These are phyloP conservation scores for Drosophila varians DNA, from an alignment of 1,140 invertebrate species.

Conservation along the genomic window DNA sequence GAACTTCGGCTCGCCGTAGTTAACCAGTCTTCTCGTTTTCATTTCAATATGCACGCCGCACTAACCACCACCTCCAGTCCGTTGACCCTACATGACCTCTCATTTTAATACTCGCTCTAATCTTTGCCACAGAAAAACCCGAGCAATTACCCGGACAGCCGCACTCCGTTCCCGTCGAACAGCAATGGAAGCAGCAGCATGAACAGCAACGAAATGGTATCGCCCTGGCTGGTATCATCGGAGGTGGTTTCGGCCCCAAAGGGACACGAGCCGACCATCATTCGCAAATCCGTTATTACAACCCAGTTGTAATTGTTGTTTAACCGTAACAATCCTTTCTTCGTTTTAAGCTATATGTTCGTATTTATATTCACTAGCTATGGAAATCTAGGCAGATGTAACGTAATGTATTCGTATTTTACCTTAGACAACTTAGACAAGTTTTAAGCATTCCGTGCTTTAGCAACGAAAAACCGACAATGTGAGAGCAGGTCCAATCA, in stretches of 20 bases:
- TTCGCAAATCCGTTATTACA: constrained; percentile 92
- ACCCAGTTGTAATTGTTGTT: constrained; percentile 88
- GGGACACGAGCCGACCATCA: constrained; percentile 88
- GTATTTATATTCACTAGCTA: constrained; percentile 72
- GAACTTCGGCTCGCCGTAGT: constrained; percentile 16
- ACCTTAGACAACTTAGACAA: constrained; percentile 65
- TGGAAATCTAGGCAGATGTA: constrained; percentile 22
- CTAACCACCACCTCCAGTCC: constrained; percentile 22
- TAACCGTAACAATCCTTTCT: constrained; percentile 39
- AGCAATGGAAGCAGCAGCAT: constrained; percentile 18
- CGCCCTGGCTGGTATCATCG: constrained; percentile 92
- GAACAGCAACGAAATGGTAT: constrained; percentile 84
- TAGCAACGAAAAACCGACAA: constrained; percentile 63
- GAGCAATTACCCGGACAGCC: constrained; percentile 83
- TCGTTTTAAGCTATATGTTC: constrained; percentile 68
- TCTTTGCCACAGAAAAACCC: constrained; percentile 83
- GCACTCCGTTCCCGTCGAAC: constrained; percentile 75
- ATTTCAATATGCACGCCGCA: constrained; percentile 36
- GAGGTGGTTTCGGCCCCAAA: constrained; percentile 87
- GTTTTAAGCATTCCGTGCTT: constrained; percentile 71
- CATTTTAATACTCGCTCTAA: constrained; percentile 19
- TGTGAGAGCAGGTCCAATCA: constrained; percentile 78
- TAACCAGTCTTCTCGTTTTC: constrained; percentile 56
- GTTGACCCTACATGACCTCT: constrained; percentile 4
- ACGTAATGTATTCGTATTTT: constrained; percentile 45